Evolutionary conservation across 1,140 invertebrate species (phyloP).

Genomic region (Andrena cerasifolii): DNA sequence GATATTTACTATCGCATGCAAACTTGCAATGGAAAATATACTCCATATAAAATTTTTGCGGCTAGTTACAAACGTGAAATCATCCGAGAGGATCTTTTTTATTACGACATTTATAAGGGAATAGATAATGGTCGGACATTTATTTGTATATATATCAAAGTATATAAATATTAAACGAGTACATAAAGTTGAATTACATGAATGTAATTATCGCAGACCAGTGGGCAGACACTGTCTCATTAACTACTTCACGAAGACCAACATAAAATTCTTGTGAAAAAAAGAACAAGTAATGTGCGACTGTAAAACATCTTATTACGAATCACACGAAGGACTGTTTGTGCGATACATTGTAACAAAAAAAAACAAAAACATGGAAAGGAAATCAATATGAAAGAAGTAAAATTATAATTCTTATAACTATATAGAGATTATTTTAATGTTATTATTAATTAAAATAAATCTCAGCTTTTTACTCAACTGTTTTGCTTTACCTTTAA

Average conservation of each 20-base stretch:
- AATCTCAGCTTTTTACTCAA: conserved; percentile 79
- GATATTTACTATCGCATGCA: conserved; percentile 52
- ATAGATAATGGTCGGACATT: conserved; percentile 61
- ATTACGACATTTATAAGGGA: conserved; percentile 35
- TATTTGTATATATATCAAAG: conserved; percentile 68
- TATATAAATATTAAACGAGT: conserved; percentile 53
- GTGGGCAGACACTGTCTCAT: conserved; percentile 41
- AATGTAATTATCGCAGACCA: conserved; percentile 54
- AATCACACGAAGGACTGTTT: conserved; percentile 40
- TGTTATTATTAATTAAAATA: conserved; percentile 79
- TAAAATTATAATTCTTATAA: conserved; percentile 74
- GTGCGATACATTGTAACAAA: conserved; percentile 27
- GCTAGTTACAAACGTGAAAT: conserved; percentile 41
- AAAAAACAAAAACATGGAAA: conserved; percentile 57
- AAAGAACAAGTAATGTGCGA: conserved; percentile 26
- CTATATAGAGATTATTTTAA: conserved; percentile 81
- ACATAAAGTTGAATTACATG: conserved; percentile 47
- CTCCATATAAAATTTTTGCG: conserved; percentile 32
- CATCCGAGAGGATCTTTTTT: conserved; percentile 41
- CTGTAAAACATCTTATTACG: conserved; percentile 43
- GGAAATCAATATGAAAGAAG: conserved; percentile 58
- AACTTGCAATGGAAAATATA: conserved; percentile 49
- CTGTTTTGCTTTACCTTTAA: conserved; percentile 48
- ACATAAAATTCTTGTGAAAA: conserved; percentile 30
- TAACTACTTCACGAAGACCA: conserved; percentile 44